phyloP scores from a whole-genome alignment of 2,888 invertebrate genomes.

The Cephus pulcher region DNA sequence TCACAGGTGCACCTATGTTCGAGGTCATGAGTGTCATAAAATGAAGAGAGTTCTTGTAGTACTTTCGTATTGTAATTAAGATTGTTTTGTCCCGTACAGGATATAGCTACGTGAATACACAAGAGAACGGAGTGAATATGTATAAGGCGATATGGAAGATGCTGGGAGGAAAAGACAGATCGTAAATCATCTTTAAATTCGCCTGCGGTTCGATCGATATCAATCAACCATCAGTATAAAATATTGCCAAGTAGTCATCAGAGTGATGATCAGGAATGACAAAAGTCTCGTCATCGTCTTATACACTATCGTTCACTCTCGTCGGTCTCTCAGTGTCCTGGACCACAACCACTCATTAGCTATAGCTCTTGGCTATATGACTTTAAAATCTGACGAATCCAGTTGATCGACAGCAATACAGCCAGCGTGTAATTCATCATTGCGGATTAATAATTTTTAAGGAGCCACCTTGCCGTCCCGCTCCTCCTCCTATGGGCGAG shows the following conservation, averaged over 20 bases:
- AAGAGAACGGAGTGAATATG: neutral
- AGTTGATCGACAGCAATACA: constrained; percentile 1
- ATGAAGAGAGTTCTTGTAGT: neutral
- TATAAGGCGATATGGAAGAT: neutral
- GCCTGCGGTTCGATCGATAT: neutral
- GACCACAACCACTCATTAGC: neutral
- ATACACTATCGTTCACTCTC: neutral
- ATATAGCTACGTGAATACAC: neutral
- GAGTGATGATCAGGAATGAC: neutral
- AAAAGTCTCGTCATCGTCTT: neutral
- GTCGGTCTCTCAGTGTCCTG: neutral
- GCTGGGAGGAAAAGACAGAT: neutral
- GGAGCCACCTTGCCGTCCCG: constrained; percentile 1
- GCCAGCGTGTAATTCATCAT: constrained; percentile 25
- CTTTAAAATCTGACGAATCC: neutral
- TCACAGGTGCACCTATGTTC: neutral
- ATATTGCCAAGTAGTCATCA: neutral
- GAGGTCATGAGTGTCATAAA: neutral
- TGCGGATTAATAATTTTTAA: constrained; percentile 46
- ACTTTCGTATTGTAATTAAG: neutral
- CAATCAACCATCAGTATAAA: neutral
- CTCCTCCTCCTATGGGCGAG: constrained; percentile 6
- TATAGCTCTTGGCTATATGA: neutral
- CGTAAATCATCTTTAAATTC: neutral
- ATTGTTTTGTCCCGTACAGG: neutral